Conservation (phyloP, 2,888 invertebrate genomes). For the Ectemnius cavifrons region DNA sequence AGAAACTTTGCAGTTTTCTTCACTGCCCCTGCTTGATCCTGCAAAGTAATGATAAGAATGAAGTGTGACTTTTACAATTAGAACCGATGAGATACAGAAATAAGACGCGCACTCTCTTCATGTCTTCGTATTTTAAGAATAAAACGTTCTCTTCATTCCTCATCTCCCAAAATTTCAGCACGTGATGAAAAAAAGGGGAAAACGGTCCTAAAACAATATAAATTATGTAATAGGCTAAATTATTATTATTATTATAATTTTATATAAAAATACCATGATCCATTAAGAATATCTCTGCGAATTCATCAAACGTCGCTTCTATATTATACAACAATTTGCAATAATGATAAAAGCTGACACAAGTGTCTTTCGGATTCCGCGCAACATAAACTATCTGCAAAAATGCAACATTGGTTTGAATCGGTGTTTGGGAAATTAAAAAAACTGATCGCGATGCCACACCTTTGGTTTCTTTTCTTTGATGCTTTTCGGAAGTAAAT, state of each 20-base stretch:
- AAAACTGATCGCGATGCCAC: neutral
- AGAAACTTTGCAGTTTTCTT: slow-evolving; percentile 86
- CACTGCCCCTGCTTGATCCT: slow-evolving; percentile 85
- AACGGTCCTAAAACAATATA: slow-evolving; percentile 64
- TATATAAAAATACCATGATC: slow-evolving; percentile 80
- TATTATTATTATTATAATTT: neutral
- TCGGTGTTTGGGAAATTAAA: neutral
- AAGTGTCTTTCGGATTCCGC: slow-evolving; percentile 94
- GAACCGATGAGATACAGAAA: too few relatives aligned
- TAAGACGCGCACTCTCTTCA: slow-evolving; percentile 77
- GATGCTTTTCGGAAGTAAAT: slow-evolving; percentile 82
- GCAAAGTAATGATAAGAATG: neutral
- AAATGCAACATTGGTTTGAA: neutral
- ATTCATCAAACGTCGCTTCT: slow-evolving; percentile 84
- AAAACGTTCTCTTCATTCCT: slow-evolving; percentile 79
- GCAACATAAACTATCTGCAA: slow-evolving; percentile 90
- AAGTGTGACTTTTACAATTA: neutral
- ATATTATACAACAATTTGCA: slow-evolving; percentile 85
- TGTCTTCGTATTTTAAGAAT: slow-evolving; percentile 82
- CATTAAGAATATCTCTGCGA: slow-evolving; percentile 85
- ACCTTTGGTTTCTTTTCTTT: slow-evolving; percentile 86
- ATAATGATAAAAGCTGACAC: slow-evolving; percentile 93
- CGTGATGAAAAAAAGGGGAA: slow-evolving; percentile 75
- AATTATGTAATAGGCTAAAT: neutral
- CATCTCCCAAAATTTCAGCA: slow-evolving; percentile 78